phyloP scores from a whole-genome alignment of 2,888 invertebrate genomes.

The Drosophila borealis region DNA sequence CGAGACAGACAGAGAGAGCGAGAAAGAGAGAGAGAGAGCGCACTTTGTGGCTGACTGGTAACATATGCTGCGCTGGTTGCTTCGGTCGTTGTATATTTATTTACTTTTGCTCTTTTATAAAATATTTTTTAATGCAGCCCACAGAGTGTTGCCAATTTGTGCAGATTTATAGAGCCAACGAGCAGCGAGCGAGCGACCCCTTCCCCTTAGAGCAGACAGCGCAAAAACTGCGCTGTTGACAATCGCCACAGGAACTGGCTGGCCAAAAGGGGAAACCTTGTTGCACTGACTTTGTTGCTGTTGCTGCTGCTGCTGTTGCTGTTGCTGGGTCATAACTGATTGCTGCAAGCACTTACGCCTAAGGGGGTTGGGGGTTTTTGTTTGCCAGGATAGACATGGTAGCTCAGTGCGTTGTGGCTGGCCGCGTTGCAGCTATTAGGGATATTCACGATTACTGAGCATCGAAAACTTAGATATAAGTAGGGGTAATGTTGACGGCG shows the following conservation, averaged over 20 bases:
- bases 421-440: slow-evolving; percentile 34
- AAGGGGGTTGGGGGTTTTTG: slow-evolving; percentile 16
- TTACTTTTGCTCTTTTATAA: slow-evolving; percentile 77
- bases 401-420: slow-evolving; percentile 32
- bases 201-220: slow-evolving; percentile 15
- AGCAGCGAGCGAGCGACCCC: slow-evolving; percentile 33
- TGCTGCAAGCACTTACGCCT: slow-evolving; percentile 71
- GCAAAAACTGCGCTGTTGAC: slow-evolving; percentile 72
- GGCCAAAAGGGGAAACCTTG: slow-evolving; percentile 48
- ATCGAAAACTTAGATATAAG: background rate
- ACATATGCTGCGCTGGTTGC: slow-evolving; percentile 63
- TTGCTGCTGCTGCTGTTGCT: slow-evolving; percentile 16
- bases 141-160: slow-evolving; percentile 82
- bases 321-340: slow-evolving; percentile 72
- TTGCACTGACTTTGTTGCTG: slow-evolving; percentile 22
- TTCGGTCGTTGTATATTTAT: slow-evolving; percentile 70
- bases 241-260: slow-evolving; percentile 75
- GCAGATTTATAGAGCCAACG: slow-evolving; percentile 74
- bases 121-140: slow-evolving; percentile 80
- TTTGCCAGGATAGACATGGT: slow-evolving; percentile 9
- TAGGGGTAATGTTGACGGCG: background rate
- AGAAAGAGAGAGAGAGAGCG: background rate
- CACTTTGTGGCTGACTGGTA: slow-evolving; percentile 57
- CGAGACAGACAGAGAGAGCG: background rate
- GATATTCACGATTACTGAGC: slow-evolving; percentile 41